Evolutionary conservation across 1,140 invertebrate genomes (phyloP), one percentile per base, ranked within the genome.

Genomic region (Cydia pomonella): DNA sequence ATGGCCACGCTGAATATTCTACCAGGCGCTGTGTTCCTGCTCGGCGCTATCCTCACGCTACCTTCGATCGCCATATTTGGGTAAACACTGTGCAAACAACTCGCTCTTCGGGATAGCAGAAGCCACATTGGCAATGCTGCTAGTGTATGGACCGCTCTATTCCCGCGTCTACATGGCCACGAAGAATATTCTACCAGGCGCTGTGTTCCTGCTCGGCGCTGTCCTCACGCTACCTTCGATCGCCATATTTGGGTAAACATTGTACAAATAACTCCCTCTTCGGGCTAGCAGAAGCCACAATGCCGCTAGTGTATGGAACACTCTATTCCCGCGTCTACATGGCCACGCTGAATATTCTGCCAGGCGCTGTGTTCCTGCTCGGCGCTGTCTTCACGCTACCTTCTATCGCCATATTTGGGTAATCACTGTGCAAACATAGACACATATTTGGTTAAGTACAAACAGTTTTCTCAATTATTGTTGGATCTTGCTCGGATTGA

Each of bases 61-160:
- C 92, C 92, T 16, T 89, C 91, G 6, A 81, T 93, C 5, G 82
- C 86, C 59, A 91, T 92, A 66, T 93, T 92, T 80, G 86, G 86
- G 92, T 93, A 84, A 44, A 12, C 41, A 13, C 2, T 41, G 7
- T 41, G 1, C 3, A 2, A 12, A 41, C 41, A 94, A 94, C 80
- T 94, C 94, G 3, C 79, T 95, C 10, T 94, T 94, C 77, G 94
- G 93, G 6, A 83, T 95, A 29, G 92, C 90, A 27, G 94, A 95
- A 82, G 93, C 93, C 5, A 88, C 94, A n/a, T 33, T 3, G 29
- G 29, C 29, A 76, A 94, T 93, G 23, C 93, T 93, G 0, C 84
- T 93, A 16, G 82, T 94, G 1, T 92, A 94, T 73, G 92, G 91
- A 0, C 93, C 94, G 1, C 77, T 94, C 27, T 94, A 94, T 78